phyloP scores from a whole-genome alignment of 2,113 vertebrate species.

The Planiliza haematocheilus region DNA sequence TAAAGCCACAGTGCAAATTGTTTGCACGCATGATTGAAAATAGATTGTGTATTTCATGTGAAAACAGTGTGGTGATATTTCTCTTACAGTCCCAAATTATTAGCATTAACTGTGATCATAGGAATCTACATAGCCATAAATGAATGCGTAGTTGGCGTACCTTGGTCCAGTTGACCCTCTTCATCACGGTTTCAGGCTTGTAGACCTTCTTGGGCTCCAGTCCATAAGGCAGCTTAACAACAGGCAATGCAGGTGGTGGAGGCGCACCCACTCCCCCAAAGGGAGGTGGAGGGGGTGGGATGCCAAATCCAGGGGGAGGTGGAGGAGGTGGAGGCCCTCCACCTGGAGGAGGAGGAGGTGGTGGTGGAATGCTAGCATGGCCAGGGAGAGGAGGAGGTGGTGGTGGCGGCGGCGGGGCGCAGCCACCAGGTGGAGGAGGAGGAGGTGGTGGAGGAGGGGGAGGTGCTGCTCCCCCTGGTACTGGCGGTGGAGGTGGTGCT shows the following conservation, averaged over 20 bases:
- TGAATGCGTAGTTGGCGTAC: constrained; percentile 77
- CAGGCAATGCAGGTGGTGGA: constrained; percentile 79
- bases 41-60: not conserved
- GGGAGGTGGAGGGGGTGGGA: constrained; percentile 81
- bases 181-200: constrained; percentile 91
- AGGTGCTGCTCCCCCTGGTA: constrained; percentile 59
- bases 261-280: constrained; percentile 67
- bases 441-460: constrained; percentile 75
- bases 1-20: not conserved
- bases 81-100: not conserved
- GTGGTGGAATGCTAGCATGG: constrained; percentile 65
- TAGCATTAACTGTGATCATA: not conserved
- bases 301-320: constrained; percentile 77
- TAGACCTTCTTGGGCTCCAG: constrained; percentile 93
- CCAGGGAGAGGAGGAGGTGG: constrained; percentile 74
- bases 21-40: not conserved
- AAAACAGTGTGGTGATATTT: not conserved
- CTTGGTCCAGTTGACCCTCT: constrained; percentile 99
- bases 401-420: constrained; percentile 73
- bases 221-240: constrained; percentile 89
- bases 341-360: constrained; percentile 73
- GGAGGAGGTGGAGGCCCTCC: constrained; percentile 81
- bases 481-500: constrained; percentile 64
- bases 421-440: constrained; percentile 73
- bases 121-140: not conserved